Evolutionary conservation across 2,888 invertebrate genomes (phyloP).

Genomic region (Conomelus anceps): DNA sequence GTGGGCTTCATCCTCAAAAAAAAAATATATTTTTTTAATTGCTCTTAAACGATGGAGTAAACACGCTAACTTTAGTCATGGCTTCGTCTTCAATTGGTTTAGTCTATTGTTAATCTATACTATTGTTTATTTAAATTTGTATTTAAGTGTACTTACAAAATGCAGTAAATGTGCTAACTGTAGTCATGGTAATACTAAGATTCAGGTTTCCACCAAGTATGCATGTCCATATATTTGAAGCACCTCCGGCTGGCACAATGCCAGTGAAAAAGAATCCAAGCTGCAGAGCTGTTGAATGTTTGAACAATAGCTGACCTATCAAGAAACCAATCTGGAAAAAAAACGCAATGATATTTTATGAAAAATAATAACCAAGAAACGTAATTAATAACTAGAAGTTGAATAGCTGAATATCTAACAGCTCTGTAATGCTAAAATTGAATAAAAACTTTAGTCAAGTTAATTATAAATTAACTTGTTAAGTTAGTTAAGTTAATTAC

Average conservation of each 20-base stretch:
- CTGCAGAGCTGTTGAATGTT: slow-evolving; percentile 59
- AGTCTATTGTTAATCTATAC: no score
- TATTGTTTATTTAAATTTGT: no score
- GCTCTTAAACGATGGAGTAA: no score
- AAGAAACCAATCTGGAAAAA: slow-evolving; percentile 60
- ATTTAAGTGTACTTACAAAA: slow-evolving; percentile 53
- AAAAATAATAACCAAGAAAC: background rate
- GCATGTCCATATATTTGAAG: slow-evolving; percentile 93
- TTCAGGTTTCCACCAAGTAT: slow-evolving; percentile 87
- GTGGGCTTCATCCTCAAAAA: no score
- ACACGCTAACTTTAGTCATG: no score
- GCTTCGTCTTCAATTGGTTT: no score
- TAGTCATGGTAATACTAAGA: slow-evolving; percentile 91
- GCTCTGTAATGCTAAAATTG: no score
- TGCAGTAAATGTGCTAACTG: slow-evolving; percentile 78
- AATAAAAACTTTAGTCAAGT: no score
- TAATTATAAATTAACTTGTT: no score
- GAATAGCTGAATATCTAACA: no score
- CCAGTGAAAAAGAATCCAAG: slow-evolving; percentile 86
- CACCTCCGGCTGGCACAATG: slow-evolving; percentile 88
- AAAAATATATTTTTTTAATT: no score
- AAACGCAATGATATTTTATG: background rate
- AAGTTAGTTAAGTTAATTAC: no score
- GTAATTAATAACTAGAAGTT: background rate
- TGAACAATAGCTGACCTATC: slow-evolving; percentile 64